phyloP scores from a whole-genome alignment of 2,797 vertebrate genomes.

The Eurystomus glaucurus region DNA sequence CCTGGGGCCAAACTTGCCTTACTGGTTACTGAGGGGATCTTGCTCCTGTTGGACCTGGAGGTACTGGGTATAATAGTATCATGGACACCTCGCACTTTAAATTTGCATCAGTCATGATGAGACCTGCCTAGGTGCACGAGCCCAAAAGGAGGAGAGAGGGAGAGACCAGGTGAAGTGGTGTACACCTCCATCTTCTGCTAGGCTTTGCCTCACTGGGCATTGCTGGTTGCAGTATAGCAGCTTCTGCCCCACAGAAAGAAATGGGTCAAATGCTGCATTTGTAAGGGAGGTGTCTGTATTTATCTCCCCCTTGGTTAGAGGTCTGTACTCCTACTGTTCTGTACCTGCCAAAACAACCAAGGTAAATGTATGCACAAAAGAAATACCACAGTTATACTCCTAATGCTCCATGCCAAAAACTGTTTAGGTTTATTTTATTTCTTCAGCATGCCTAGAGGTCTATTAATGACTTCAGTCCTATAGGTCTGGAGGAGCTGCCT shows the following conservation, averaged over 20 bases:
- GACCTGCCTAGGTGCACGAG: fast-evolving
- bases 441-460: neutral
- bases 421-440: neutral
- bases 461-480: constrained; percentile 48
- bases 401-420: neutral
- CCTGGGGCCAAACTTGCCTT: neutral
- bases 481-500: constrained; percentile 48
- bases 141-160: neutral
- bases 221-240: fast-evolving
- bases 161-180: neutral
- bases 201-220: neutral
- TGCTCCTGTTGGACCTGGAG: fast-evolving
- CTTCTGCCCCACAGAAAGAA: neutral
- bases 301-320: neutral
- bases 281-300: neutral
- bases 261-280: fast-evolving
- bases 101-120: fast-evolving
- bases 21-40: neutral
- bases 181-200: neutral
- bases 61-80: neutral
- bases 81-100: neutral
- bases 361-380: neutral
- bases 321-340: neutral
- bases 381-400: neutral
- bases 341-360: neutral